Evolutionary conservation across 2,797 vertebrate species (phyloP), one percentile per base, ranked within the genome.

Genomic region (Sternarchorhynchus goeldii): DNA sequence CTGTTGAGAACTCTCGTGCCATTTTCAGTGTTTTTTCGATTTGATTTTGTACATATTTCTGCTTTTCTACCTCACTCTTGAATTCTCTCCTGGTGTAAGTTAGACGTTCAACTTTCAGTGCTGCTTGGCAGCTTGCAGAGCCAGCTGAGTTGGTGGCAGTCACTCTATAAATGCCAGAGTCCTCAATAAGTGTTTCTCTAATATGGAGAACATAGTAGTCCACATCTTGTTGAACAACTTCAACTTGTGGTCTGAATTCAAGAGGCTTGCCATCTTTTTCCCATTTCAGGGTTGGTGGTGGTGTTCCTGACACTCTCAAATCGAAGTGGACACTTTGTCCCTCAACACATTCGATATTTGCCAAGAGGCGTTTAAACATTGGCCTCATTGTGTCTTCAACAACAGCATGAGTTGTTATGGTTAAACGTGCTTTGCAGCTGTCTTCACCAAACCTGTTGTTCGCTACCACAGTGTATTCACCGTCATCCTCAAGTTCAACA

Each of bases 21-120:
- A 99, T 95, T 90, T 96, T 95, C 81, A 97, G 91, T 0, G 97
- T 99, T 89, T 99, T 99, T 85, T 98, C 95, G 76, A 99, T 98
- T 90, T 97, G 96, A 83, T 92, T 97, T 87, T 94, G 94, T 45
- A 98, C 90, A 0, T 96, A 93, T 65, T 88, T 92, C 77, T 94
- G 90, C 5, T 93, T 94, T 59, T 99, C 97, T 83, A 97, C 96
- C 80, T 96, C 92, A 12, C 89, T 95, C 90, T 94, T 95, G 82
- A 96, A 99, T 86, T 97, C 95, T 85, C 94, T 95, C 87, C 96
- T 98, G 76, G 93, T 91, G 0, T 99, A 99, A 75, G 93, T 94
- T 55, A 98, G 75, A 39, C 96, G 96, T 75, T 97, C 96, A 62
- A 99, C 95, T 87, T 95, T 96, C 56, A 99, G 90, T 73, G 95